phyloP scores from a whole-genome alignment of 2,888 invertebrate species.

The Hedychridium roseum region DNA sequence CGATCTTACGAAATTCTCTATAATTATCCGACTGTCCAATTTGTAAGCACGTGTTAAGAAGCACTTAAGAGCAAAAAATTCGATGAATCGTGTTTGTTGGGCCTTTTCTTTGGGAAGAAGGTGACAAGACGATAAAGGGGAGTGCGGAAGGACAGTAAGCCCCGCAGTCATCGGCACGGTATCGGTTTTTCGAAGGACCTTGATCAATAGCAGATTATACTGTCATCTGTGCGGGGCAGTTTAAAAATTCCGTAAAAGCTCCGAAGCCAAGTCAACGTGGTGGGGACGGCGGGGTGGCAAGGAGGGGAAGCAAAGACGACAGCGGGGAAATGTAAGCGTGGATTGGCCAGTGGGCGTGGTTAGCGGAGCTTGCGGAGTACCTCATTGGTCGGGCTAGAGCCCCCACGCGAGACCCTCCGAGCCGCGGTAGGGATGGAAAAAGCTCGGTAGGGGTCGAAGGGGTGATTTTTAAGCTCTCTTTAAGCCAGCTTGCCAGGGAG shows the following conservation, averaged over 20 bases:
- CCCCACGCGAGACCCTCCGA: conserved; percentile 40
- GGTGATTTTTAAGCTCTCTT: conserved; percentile 58
- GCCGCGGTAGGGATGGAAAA: conserved; percentile 37
- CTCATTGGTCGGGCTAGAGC: conserved; percentile 57
- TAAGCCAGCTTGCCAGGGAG: conserved; percentile 48
- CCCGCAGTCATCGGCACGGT: conserved; percentile 40
- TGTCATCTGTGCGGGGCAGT: conserved; percentile 58
- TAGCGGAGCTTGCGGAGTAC: conserved; percentile 52
- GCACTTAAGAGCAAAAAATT: no score
- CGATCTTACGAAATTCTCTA: no score
- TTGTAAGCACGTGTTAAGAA: no score
- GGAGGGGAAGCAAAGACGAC: conserved; percentile 30
- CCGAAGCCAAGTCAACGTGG: conserved; percentile 45
- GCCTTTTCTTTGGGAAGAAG: no score
- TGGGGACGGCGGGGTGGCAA: conserved; percentile 28
- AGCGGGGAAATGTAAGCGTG: conserved; percentile 30
- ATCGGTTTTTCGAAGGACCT: conserved; percentile 50
- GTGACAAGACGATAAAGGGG: conserved; percentile 2
- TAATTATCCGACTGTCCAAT: no score
- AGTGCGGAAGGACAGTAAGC: conserved; percentile 26
- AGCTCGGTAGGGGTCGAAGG: conserved; percentile 46
- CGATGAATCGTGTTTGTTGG: no score
- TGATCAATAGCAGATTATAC: conserved; percentile 62
- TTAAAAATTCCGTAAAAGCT: conserved; percentile 60
- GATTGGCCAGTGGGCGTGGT: conserved; percentile 60